Evolutionary conservation across 1,140 invertebrate species (phyloP).

Genomic region (Zaprionus ghesquierei): DNA sequence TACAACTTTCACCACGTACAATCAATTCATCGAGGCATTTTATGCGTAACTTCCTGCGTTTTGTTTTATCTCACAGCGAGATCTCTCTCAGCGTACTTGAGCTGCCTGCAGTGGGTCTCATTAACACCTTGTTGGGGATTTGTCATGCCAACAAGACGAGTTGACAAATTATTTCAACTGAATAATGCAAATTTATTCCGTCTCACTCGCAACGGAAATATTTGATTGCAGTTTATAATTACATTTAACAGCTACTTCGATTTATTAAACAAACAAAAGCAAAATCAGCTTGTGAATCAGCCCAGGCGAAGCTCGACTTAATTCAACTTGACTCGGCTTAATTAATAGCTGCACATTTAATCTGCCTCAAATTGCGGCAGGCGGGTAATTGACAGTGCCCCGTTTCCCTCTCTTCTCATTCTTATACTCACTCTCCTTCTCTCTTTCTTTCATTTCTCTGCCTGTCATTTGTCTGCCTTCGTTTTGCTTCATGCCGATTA

Average conservation of each 20-base stretch:
- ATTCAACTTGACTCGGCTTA: slow-evolving; percentile 50
- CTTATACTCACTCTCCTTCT: background rate
- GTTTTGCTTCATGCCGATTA: slow-evolving; percentile 27
- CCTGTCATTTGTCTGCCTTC: background rate
- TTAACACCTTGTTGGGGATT: slow-evolving; percentile 46
- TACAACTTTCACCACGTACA: background rate
- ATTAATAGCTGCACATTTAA: slow-evolving; percentile 74
- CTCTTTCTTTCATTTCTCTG: background rate
- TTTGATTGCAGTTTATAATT: slow-evolving; percentile 65
- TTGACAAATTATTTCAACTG: slow-evolving; percentile 59
- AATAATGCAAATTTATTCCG: slow-evolving; percentile 63
- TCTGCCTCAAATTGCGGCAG: slow-evolving; percentile 51
- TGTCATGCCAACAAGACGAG: slow-evolving; percentile 25
- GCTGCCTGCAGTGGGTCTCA: slow-evolving; percentile 26
- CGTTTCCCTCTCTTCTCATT: background rate
- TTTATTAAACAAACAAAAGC: slow-evolving; percentile 43
- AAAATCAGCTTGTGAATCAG: slow-evolving; percentile 26
- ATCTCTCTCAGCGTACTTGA: slow-evolving; percentile 18
- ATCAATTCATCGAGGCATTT: too few species aligned
- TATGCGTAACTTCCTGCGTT: background rate
- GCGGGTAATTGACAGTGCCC: background rate
- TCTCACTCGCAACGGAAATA: slow-evolving; percentile 59
- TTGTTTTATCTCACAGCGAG: background rate
- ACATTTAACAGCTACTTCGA: slow-evolving; percentile 41
- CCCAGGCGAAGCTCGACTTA: slow-evolving; percentile 23